Percentiles rank a stretch among this genome's conserved stretches.
These are phyloP conservation scores for Parnassius orleans DNA, from an alignment of 2,888 invertebrate species.

Conservation along the genomic window DNA sequence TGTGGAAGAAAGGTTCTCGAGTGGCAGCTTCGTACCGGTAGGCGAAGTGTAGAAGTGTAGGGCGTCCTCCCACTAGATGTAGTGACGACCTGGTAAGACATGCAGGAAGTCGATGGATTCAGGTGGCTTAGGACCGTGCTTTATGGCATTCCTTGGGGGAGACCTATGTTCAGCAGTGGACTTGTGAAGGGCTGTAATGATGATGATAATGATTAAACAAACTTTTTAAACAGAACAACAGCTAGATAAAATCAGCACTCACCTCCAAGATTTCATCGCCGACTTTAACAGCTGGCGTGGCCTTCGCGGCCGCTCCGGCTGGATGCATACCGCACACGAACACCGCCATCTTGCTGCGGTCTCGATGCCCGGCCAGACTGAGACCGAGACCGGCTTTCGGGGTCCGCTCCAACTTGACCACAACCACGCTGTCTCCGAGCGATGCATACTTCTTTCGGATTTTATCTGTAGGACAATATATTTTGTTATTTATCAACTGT, in stretches of 20 bases:
- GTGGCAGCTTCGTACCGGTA: too few relatives aligned
- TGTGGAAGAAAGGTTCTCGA: too few relatives aligned
- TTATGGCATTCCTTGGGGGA: too few relatives aligned
- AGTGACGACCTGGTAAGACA: too few relatives aligned
- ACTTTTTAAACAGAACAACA: too few relatives aligned
- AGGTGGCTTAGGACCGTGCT: too few relatives aligned
- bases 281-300: conserved; percentile 88
- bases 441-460: conserved; percentile 95
- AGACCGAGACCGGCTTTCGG: conserved; percentile 91
- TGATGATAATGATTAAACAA: too few relatives aligned
- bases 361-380: conserved; percentile 95
- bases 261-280: conserved; percentile 98
- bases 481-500: neutral
- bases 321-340: conserved; percentile 98
- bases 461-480: conserved; percentile 85
- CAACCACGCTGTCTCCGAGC: conserved; percentile 85
- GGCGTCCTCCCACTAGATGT: too few relatives aligned
- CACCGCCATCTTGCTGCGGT: conserved; percentile 96
- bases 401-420: conserved; percentile 89
- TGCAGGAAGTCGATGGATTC: too few relatives aligned
- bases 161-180: too few relatives aligned
- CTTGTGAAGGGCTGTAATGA: too few relatives aligned
- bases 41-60: too few relatives aligned
- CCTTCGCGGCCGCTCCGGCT: conserved; percentile 88
- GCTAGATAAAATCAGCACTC: conserved; percentile 28